Conservation (phyloP, 1,140 invertebrate genomes). For the Sesamia nonagrioides region DNA sequence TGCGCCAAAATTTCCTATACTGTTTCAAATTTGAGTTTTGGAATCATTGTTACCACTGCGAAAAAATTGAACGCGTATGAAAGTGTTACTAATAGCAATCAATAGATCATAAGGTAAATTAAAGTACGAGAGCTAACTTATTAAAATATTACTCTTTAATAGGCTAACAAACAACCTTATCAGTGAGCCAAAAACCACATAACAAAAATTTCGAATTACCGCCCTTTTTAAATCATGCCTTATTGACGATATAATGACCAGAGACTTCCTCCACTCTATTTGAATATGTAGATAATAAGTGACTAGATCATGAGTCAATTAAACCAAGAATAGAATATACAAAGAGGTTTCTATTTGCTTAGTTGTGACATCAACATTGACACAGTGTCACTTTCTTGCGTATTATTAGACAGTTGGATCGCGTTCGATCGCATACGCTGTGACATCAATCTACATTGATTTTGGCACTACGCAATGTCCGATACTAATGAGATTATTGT, state of each 20-base stretch:
- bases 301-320: conserved; percentile 39
- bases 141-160: not conserved
- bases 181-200: not conserved
- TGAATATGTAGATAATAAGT: conserved; percentile 25
- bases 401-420: conserved; percentile 58
- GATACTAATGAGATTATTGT: conserved; percentile 51
- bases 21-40: too few relatives aligned
- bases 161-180: conserved; percentile 1
- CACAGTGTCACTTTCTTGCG: conserved; percentile 66
- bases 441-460: conserved; percentile 59
- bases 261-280: conserved; percentile 1
- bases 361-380: conserved; percentile 69
- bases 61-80: not conserved
- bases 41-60: not conserved
- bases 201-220: not conserved
- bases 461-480: conserved; percentile 60
- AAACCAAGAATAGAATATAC: conserved; percentile 51
- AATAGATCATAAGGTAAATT: not conserved
- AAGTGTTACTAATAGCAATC: not conserved
- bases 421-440: conserved; percentile 50
- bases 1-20: too few relatives aligned
- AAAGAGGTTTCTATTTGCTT: conserved; percentile 48
- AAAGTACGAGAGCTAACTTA: not conserved
- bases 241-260: conserved; percentile 5
- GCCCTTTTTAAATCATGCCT: not conserved